Base-by-base conservation (phyloP, 2,797 vertebrate species). In the Nyctalus aviator region DNA sequence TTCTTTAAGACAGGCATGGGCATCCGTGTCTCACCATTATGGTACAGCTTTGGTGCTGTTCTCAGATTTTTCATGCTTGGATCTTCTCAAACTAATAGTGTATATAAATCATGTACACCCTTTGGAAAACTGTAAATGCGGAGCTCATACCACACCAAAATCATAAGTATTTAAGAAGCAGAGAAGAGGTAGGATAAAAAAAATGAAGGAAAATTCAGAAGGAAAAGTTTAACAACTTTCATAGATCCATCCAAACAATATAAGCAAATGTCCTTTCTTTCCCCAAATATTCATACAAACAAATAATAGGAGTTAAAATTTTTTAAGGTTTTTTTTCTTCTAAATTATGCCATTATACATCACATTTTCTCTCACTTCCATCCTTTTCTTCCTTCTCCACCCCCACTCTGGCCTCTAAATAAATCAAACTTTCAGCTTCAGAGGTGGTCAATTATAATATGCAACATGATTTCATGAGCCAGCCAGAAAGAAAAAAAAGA, bases 401-500 rank as follows among this genome's bases (percentile, higher is more conserved):
- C 21, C 8, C 4, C 1, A 1, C 23, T 3, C 21, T 12, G 10
- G 2, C 32, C n/a, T 71, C 57, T 44, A 93, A 91, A 90, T 82
- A 94, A 96, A 84, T 94, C 66, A 91, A 89, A 84, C 77, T 87
- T 78, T 88, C 10, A 88, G n/a, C 6, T 23, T 94, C 90, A 84
- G 66, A 88, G 68, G 35, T 44, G 46, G n/a, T 46, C 32, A 2
- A 64, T 84, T 83, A 88, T 69, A 91, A 87, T 27, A 91, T 23
- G 20, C 21, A 30, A 21, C 0, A 48, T 59, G 59, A 88, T 91
- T 94, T 84, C 84, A n/a, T 41, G 30, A 91, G 25, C 27, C n/a
- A 94, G 72, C 48, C 75, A 78, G 73, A 83, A 85, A 76, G n/a
- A 25, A 35, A 83, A 84, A 84, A 88, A 35, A 86, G 81, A 76